Evolutionary conservation across 1,140 invertebrate genomes (phyloP).

Genomic region (Mactra quadrangularis): DNA sequence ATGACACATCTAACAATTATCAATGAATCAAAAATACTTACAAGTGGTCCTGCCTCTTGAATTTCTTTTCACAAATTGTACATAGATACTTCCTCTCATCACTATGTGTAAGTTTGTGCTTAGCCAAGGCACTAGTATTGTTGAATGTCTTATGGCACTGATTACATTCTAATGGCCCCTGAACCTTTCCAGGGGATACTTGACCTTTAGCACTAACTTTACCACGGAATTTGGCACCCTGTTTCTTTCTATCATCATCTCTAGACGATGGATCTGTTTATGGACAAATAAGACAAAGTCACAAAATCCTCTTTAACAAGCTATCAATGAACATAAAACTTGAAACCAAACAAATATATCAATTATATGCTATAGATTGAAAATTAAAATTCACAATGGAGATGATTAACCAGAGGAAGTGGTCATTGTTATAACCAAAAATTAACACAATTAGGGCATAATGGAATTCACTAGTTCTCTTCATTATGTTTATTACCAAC

Average conservation of each 20-base stretch:
- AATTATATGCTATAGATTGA: too few relatives aligned
- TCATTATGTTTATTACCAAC: too few relatives aligned
- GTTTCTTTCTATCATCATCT: constrained; percentile 28
- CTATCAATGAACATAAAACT: too few relatives aligned
- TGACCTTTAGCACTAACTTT: constrained; percentile 42
- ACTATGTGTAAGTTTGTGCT: constrained; percentile 98
- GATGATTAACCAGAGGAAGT: too few relatives aligned
- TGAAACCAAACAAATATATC: too few relatives aligned
- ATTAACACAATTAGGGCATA: too few relatives aligned
- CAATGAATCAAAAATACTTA: too few relatives aligned
- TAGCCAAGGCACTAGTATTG: constrained; percentile 97
- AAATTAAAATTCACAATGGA: too few relatives aligned
- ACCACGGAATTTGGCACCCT: not conserved
- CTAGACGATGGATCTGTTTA: not conserved
- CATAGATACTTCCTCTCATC: constrained; percentile 98
- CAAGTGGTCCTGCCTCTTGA: constrained; percentile 99
- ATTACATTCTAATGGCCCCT: constrained; percentile 81
- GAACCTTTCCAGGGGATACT: constrained; percentile 70
- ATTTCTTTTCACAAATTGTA: constrained; percentile 97
- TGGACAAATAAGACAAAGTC: not conserved
- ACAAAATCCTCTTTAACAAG: too few relatives aligned
- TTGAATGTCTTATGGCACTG: constrained; percentile 98
- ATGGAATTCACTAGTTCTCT: too few relatives aligned
- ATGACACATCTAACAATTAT: too few relatives aligned
- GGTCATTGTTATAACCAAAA: too few relatives aligned